Base-by-base conservation (phyloP, 2,113 vertebrate species). In the Hucho hucho region DNA sequence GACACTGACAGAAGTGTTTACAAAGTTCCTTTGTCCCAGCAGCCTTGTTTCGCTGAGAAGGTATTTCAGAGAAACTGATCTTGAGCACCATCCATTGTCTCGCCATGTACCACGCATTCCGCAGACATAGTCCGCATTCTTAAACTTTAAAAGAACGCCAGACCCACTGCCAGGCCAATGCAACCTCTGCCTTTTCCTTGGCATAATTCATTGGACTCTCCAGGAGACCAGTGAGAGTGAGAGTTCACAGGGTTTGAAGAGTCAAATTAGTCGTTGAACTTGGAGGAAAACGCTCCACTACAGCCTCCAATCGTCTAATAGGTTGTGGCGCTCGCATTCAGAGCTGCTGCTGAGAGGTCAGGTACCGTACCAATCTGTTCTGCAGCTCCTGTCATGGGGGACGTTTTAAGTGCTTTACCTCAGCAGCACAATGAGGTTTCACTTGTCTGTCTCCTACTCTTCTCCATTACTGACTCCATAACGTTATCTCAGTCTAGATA, bases 221-320 rank as follows among this genome's bases (percentile, higher is more conserved):
- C 5, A 6, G 3, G 32, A 66, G 71, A 83, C 75, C 76, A 77
- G 70, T 1, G 26, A 53, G 43, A 22, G 64, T 9, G 7, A 20
- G 46, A n/a, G 63, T n/a, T 66, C 63, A 3, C 6, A 28, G 47
- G 59, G 66, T n/a, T 63, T 46, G 12, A 66, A 26, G 49, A 72
- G 59, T 37, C 61, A 4, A 61, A 32, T n/a, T 28, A 69, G 18
- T 46, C 37, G 4, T 4, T 3, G 5, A 18, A 14, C 25, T 28
- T 26, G 64, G 1, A 32, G 28, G 64, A 4, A 61, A 20, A 18
- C 6, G 58, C 20, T n/a, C 29, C 16, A 28, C 29, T n/a, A 32
- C 70, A 78, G 78, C 77, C 70, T 75, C 78, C 78, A 84, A 87
- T 81, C 78, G 77, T 22, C 75, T 78, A 78, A 64, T 32, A 77